Percentiles rank a stretch among this genome's conserved stretches.
phyloP scores from a whole-genome alignment of 2,113 vertebrate species.

The Dromaius novaehollandiae region DNA sequence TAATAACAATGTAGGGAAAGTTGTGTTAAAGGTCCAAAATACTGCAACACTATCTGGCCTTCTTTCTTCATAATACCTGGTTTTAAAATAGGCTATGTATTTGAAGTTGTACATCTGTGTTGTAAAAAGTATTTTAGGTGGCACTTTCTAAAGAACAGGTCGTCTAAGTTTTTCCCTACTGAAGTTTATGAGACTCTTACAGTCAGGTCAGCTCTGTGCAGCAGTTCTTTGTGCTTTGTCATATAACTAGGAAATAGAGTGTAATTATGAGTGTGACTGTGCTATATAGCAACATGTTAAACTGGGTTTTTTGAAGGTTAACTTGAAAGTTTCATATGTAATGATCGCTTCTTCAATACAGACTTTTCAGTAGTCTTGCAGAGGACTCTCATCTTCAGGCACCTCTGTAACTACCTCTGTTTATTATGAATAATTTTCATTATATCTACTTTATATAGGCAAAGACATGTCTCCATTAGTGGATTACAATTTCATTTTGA shows the following conservation, averaged over 20 bases:
- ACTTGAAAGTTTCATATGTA: not conserved
- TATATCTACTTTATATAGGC: fast-evolving
- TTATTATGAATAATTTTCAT: fast-evolving
- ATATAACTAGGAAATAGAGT: not conserved
- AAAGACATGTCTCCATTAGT: not conserved
- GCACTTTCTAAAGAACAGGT: not conserved
- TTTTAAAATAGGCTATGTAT: not conserved
- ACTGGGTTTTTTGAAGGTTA: not conserved
- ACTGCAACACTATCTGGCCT: not conserved
- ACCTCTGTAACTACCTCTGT: not conserved
- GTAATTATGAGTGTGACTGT: not conserved
- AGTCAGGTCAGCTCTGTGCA: not conserved
- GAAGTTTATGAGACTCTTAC: not conserved
- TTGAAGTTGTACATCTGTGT: not conserved
- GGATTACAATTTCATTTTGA: not conserved
- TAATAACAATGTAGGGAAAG: not conserved
- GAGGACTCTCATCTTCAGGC: not conserved
- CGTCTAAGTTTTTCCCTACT: not conserved
- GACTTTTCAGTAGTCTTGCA: not conserved
- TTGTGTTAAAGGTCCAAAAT: not conserved
- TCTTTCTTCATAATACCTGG: not conserved
- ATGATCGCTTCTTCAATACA: not conserved
- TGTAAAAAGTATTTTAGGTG: not conserved
- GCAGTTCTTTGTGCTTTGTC: not conserved
- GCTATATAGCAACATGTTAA: fast-evolving